Percentiles rank a stretch among this genome's conserved stretches.
Evolutionary conservation across 2,888 invertebrate genomes (phyloP).

Genomic region (Sesamia inferens): DNA sequence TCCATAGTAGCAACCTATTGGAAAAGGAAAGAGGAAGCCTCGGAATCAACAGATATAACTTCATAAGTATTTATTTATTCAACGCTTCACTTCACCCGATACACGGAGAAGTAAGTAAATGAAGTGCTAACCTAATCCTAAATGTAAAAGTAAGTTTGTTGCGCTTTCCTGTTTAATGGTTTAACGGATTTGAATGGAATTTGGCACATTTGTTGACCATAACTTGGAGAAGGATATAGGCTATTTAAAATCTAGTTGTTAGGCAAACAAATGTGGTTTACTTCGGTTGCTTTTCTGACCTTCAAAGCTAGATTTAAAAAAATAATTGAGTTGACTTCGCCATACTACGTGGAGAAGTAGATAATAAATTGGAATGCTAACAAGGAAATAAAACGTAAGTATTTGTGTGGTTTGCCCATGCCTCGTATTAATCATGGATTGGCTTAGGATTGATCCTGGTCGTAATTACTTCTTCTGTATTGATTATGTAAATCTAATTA

Average conservation of each 20-base stretch:
- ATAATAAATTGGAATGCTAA: background rate
- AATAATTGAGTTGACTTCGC: background rate
- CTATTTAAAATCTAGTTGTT: background rate
- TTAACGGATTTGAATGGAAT: background rate
- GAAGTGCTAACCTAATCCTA: slow-evolving; percentile 1
- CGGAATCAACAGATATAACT: slow-evolving; percentile 65
- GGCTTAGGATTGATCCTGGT: background rate
- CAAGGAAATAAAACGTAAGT: background rate
- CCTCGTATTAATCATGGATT: background rate
- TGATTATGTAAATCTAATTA: background rate
- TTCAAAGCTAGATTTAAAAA: background rate
- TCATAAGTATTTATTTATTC: slow-evolving; percentile 57
- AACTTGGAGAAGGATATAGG: background rate
- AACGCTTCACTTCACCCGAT: slow-evolving; percentile 39
- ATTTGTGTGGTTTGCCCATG: too few relatives aligned
- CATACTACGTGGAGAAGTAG: background rate
- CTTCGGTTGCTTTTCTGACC: background rate
- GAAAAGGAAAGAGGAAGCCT: slow-evolving; percentile 69
- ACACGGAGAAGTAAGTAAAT: slow-evolving; percentile 25
- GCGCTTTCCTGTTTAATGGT: background rate
- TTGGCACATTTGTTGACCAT: background rate
- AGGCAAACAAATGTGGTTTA: background rate
- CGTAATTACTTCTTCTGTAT: background rate
- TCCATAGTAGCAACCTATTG: slow-evolving; percentile 26
- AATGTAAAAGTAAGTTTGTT: background rate